Evolutionary conservation across 2,797 vertebrate species (phyloP).

Genomic region (Cuniculus paca): DNA sequence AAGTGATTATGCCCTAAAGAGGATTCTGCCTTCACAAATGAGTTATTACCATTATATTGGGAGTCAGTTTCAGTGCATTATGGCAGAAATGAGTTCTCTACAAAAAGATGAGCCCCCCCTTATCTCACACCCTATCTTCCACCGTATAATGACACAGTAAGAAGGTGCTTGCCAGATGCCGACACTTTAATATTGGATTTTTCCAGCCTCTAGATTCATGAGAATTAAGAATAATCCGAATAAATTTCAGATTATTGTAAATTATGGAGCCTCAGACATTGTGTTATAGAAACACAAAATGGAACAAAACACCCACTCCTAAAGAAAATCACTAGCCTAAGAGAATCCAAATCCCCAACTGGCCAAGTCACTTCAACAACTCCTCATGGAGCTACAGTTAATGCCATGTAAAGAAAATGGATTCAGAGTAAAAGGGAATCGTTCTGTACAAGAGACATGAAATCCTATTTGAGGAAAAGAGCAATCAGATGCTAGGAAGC

Average conservation of each 20-base stretch:
- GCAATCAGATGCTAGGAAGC: not conserved
- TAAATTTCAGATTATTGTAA: not conserved
- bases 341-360: not conserved
- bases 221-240: not conserved
- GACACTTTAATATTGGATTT: not conserved
- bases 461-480: not conserved
- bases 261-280: not conserved
- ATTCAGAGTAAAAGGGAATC: not conserved
- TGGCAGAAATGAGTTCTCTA: not conserved
- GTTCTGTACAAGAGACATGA: not conserved
- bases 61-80: not conserved
- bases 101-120: not conserved
- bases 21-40: not conserved
- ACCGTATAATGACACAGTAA: not conserved
- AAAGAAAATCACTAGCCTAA: not conserved
- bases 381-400: not conserved
- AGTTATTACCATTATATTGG: not conserved
- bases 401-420: not conserved
- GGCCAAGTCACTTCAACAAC: not conserved
- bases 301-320: not conserved
- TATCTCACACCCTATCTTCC: not conserved
- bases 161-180: not conserved
- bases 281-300: not conserved
- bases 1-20: not conserved
- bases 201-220: not conserved